These are phyloP conservation scores for Chondrosia reniformis DNA, from an alignment of 37 sponge, comb jelly and placozoan species.

Conservation along the genomic window DNA sequence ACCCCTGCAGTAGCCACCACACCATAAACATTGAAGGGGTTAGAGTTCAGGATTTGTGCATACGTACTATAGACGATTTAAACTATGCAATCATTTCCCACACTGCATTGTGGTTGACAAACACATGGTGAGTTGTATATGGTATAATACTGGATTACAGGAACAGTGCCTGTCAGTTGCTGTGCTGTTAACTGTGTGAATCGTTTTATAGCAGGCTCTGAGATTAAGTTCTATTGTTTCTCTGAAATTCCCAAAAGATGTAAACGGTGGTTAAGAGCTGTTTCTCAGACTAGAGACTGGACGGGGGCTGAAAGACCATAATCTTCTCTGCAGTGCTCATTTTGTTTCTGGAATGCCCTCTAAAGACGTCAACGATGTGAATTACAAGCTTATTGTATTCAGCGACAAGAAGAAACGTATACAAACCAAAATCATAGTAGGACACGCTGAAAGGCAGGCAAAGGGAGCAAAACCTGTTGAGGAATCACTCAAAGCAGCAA, in stretches of 20 bases:
- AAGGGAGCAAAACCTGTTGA: background rate
- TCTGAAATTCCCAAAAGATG: background rate
- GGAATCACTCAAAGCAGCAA: background rate
- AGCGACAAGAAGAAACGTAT: background rate
- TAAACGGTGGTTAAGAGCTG: background rate
- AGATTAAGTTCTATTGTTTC: background rate
- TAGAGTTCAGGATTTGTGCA: no score
- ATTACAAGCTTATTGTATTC: background rate
- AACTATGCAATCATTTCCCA: background rate
- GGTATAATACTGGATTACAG: background rate
- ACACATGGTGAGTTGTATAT: background rate
- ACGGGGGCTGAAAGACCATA: conserved; percentile 7
- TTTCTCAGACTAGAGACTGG: background rate
- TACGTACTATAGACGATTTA: background rate
- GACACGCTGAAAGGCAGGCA: background rate
- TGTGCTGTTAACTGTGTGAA: background rate
- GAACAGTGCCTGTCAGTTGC: conserved; percentile 7
- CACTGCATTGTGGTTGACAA: background rate
- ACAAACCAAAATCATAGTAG: background rate
- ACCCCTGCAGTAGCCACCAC: no score
- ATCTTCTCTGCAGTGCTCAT: background rate
- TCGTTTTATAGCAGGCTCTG: background rate
- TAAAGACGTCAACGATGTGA: background rate
- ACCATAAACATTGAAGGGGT: no score
- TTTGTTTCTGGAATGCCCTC: background rate